Conservation (phyloP, 2,888 invertebrate genomes). For the Oscheius sp. region DNA sequence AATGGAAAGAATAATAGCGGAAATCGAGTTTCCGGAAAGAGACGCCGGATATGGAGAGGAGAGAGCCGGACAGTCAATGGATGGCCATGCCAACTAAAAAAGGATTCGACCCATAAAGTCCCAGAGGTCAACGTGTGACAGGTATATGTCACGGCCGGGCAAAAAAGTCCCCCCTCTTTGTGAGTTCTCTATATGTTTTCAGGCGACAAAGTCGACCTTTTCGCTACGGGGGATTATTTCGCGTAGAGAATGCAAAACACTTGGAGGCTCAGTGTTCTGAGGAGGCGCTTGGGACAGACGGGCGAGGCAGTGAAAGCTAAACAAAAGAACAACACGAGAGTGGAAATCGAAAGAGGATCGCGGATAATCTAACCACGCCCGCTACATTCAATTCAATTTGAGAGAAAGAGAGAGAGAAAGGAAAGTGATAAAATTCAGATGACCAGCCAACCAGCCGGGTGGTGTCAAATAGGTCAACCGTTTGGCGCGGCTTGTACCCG, state of each 20-base stretch:
- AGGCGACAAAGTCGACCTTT: no score
- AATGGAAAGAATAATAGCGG: slow-evolving; percentile 9
- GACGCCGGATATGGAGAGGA: slow-evolving; percentile 23
- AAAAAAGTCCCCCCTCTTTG: neutral
- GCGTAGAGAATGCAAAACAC: no score
- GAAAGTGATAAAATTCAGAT: neutral
- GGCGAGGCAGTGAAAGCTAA: slow-evolving; percentile 3
- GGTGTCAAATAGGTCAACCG: slow-evolving; percentile 34
- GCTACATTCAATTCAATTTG: neutral
- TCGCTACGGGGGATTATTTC: neutral
- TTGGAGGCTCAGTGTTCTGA: no score
- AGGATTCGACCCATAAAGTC: neutral
- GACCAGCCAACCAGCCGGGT: slow-evolving; percentile 9
- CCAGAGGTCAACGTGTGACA: no score
- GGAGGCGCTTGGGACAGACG: no score
- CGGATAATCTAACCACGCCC: slow-evolving; percentile 6
- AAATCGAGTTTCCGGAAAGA: neutral
- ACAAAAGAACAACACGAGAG: slow-evolving; percentile 17
- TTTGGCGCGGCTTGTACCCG: slow-evolving; percentile 16
- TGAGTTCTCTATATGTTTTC: neutral
- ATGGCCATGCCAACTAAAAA: neutral
- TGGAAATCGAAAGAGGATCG: slow-evolving; percentile 5
- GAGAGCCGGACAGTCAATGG: neutral
- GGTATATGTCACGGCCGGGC: no score
- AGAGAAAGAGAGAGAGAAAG: neutral